Percentiles rank a stretch among this genome's conserved stretches.
Conservation (phyloP, 2,888 invertebrate species). For the Ptychoptera contaminata region DNA sequence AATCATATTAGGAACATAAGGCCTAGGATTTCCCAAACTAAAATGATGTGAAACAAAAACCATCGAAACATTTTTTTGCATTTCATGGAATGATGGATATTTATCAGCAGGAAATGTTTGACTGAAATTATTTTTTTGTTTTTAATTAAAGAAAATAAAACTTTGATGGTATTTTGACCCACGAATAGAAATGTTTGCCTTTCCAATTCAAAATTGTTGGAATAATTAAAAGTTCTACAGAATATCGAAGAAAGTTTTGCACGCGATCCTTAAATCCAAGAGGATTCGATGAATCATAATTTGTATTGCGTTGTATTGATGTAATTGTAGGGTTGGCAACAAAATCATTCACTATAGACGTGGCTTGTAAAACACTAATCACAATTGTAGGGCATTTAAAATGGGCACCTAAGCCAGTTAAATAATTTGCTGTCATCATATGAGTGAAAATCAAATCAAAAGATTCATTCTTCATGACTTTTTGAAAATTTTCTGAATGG, state of each 20-base stretch:
- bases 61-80: conserved; percentile 20
- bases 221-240: too few species aligned
- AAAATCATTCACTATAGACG: conserved; percentile 16
- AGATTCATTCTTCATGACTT: conserved; percentile 13
- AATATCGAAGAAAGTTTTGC: too few species aligned
- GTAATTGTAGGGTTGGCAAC: conserved; percentile 17
- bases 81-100: conserved; percentile 14
- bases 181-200: too few species aligned
- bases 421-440: conserved; percentile 20
- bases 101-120: too few species aligned
- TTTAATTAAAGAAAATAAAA: too few species aligned
- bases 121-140: too few species aligned
- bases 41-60: conserved; percentile 26
- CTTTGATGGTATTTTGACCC: too few species aligned
- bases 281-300: too few species aligned
- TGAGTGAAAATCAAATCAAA: conserved; percentile 24
- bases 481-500: conserved; percentile 12
- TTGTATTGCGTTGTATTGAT: too few species aligned
- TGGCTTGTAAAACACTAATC: conserved; percentile 17
- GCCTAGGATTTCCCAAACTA: conserved; percentile 22
- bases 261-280: too few species aligned
- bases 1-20: conserved; percentile 28
- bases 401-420: conserved; percentile 23
- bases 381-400: conserved; percentile 21
- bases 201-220: too few species aligned